phyloP scores from a whole-genome alignment of 2,888 invertebrate species.

The Drosophila fungiperda region DNA sequence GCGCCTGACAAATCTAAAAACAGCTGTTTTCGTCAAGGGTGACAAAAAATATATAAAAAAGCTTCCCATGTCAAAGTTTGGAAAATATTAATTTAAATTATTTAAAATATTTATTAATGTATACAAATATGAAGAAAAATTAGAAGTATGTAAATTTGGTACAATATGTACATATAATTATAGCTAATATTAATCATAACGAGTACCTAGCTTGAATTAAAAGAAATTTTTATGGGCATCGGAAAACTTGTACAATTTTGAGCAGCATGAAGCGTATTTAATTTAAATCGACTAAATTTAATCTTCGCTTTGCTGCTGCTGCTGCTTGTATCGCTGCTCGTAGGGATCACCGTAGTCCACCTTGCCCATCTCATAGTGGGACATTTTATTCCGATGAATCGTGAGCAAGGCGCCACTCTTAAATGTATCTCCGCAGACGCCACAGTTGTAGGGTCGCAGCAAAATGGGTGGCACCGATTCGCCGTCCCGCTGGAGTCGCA shows the following conservation, averaged over 20 bases:
- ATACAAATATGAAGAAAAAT: neutral
- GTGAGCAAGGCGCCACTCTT: constrained; percentile 64
- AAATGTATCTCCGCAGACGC: constrained; percentile 53
- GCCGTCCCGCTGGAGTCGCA: constrained; percentile 42
- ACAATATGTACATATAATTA: constrained; percentile 6
- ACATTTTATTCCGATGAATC: constrained; percentile 66
- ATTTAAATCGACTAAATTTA: constrained; percentile 3
- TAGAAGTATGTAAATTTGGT: neutral
- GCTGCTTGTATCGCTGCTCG: constrained; percentile 41
- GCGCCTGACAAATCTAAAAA: constrained; percentile 9
- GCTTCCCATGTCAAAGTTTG: neutral
- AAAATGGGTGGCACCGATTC: constrained; percentile 1
- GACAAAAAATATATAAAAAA: constrained; percentile 2
- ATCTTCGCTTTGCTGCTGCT: constrained; percentile 23
- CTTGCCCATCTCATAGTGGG: constrained; percentile 56
- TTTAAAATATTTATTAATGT: neutral
- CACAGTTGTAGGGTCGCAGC: constrained; percentile 53
- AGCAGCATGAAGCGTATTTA: too few species aligned
- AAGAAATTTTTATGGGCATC: neutral
- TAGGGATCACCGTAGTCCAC: constrained; percentile 60
- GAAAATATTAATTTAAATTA: too few species aligned
- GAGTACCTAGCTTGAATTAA: neutral
- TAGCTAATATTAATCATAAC: neutral
- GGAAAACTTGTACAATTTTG: neutral
- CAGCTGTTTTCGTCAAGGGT: constrained; percentile 22